phyloP scores from a whole-genome alignment of 1,140 invertebrate species.

The Euglossa dilemma region DNA sequence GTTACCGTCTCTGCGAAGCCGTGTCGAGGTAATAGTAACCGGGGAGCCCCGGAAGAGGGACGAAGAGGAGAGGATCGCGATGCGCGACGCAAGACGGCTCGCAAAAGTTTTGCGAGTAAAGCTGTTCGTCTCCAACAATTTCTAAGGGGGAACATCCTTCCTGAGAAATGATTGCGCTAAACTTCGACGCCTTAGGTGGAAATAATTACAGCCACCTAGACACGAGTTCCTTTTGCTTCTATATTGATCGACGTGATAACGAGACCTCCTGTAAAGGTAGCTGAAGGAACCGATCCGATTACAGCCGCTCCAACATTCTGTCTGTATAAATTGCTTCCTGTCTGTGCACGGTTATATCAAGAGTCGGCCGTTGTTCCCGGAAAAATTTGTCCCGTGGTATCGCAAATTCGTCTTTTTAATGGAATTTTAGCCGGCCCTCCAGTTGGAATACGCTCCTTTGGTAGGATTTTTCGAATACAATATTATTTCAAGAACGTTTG shows the following conservation, averaged over 20 bases:
- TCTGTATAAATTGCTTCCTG: not conserved
- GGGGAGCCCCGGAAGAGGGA: constrained; percentile 29
- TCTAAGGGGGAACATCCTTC: constrained; percentile 68
- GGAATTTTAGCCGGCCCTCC: no score
- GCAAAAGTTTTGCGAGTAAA: constrained; percentile 65
- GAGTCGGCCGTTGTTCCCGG: no score
- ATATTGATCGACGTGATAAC: constrained; percentile 62
- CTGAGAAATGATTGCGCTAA: constrained; percentile 68
- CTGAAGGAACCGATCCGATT: constrained; percentile 23
- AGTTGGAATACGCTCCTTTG: no score
- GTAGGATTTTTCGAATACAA: no score
- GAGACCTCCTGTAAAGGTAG: constrained; percentile 39
- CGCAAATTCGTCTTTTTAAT: no score
- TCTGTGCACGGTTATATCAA: not conserved
- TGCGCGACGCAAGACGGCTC: constrained; percentile 57
- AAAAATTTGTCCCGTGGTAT: no score
- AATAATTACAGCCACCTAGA: constrained; percentile 67
- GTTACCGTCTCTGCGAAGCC: constrained; percentile 71
- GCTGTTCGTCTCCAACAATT: constrained; percentile 69
- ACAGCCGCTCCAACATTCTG: not conserved
- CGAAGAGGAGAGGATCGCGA: not conserved
- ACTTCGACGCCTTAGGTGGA: constrained; percentile 68
- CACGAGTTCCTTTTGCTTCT: constrained; percentile 43
- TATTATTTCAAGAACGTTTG: no score
- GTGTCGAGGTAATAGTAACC: constrained; percentile 71